Evolutionary conservation across 2,888 invertebrate genomes (phyloP).

Genomic region (Pogonocherus hispidulus): DNA sequence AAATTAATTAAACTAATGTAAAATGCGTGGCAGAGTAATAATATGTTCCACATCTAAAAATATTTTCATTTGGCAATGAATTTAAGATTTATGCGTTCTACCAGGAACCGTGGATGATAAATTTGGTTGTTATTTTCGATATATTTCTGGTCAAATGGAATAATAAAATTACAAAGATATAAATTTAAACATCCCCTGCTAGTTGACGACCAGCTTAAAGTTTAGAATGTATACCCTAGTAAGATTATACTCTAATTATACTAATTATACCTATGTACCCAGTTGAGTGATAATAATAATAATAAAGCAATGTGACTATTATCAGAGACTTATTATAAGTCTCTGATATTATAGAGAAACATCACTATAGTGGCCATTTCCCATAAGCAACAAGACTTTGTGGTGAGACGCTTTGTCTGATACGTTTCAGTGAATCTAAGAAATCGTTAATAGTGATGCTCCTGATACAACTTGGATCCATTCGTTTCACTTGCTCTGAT

Average conservation of each 20-base stretch:
- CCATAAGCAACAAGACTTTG: slow-evolving; percentile 90
- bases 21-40: background rate
- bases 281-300: too few relatives aligned
- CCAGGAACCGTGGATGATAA: too few relatives aligned
- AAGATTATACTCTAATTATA: too few relatives aligned
- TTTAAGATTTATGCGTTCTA: background rate
- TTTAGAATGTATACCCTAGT: too few relatives aligned
- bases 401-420: slow-evolving; percentile 92
- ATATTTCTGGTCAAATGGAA: too few relatives aligned
- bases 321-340: too few relatives aligned
- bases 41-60: background rate
- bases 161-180: too few relatives aligned
- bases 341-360: slow-evolving; percentile 76
- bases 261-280: too few relatives aligned
- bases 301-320: slow-evolving; percentile 41
- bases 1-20: slow-evolving; percentile 2
- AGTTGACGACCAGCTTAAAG: too few relatives aligned
- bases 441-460: slow-evolving; percentile 93
- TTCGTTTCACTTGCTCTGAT: slow-evolving; percentile 88
- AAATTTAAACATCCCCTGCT: too few relatives aligned
- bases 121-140: too few relatives aligned
- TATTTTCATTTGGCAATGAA: background rate
- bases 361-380: slow-evolving; percentile 97
- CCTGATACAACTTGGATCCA: slow-evolving; percentile 87
- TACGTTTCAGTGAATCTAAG: slow-evolving; percentile 90